These are phyloP conservation scores for Enteromius unitaeniatus DNA, from an alignment of 2,797 vertebrate genomes.

Conservation along the genomic window DNA sequence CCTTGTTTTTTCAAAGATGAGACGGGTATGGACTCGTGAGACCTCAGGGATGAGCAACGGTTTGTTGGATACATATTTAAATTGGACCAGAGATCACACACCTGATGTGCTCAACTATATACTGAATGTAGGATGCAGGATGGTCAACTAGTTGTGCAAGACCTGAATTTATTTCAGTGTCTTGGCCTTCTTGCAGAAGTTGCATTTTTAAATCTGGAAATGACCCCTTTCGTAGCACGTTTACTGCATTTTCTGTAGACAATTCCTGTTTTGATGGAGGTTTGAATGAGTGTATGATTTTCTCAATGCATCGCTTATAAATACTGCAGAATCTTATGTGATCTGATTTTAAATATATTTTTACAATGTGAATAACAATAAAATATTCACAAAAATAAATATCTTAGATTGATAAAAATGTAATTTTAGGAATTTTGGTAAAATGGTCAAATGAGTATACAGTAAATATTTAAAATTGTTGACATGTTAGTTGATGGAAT, in stretches of 20 bases:
- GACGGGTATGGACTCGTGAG: neutral
- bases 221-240: neutral
- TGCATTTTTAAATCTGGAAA: neutral
- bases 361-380: neutral
- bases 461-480: neutral
- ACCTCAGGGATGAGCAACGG: neutral
- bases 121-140: neutral
- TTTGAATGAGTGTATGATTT: neutral
- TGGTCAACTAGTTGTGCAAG: neutral
- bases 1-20: neutral
- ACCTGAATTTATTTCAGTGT: neutral
- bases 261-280: neutral
- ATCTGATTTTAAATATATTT: neutral
- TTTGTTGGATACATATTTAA: neutral
- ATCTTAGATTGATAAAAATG: neutral
- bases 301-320: neutral
- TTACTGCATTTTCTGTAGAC: too few species aligned
- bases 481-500: neutral
- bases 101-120: neutral
- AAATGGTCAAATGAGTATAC: neutral
- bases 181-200: neutral
- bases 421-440: neutral
- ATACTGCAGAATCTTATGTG: too few species aligned
- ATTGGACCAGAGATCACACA: too few species aligned
- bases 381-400: too few species aligned